Conservation (phyloP, 2,888 invertebrate species). For the Ametastegia equiseti region DNA sequence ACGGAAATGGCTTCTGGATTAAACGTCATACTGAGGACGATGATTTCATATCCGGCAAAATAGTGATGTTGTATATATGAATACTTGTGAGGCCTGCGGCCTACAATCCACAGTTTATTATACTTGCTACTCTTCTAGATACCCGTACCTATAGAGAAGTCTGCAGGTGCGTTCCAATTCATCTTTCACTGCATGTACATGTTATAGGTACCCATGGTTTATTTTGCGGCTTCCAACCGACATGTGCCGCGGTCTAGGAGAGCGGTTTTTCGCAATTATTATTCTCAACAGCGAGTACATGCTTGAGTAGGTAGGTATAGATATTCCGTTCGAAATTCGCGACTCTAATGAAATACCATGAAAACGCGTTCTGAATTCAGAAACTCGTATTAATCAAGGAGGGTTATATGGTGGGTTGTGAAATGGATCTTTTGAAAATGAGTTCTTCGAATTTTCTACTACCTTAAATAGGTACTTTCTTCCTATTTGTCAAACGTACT, state of each 20-base stretch:
- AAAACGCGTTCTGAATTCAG: background rate
- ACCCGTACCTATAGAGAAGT: background rate
- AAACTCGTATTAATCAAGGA: too few relatives aligned
- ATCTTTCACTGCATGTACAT: too few relatives aligned
- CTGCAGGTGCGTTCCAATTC: conserved; percentile 29
- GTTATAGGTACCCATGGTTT: conserved; percentile 14
- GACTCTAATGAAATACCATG: background rate
- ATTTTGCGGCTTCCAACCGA: conserved; percentile 21
- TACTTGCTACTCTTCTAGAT: background rate
- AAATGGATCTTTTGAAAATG: too few relatives aligned
- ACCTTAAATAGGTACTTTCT: too few relatives aligned
- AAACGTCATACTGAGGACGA: conserved; percentile 7
- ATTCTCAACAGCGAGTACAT: background rate
- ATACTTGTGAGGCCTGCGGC: background rate
- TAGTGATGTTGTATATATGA: background rate
- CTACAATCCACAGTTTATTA: conserved; percentile 16
- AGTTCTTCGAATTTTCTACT: too few relatives aligned
- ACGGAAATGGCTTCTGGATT: conserved; percentile 47
- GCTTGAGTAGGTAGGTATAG: background rate
- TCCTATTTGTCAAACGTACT: too few relatives aligned
- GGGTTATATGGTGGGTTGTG: too few relatives aligned
- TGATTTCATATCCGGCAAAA: conserved; percentile 47
- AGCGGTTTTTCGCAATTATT: background rate
- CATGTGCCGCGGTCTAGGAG: background rate
- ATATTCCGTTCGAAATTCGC: background rate